Evolutionary conservation across 2,888 invertebrate species (phyloP).

Genomic region (Ferrisia virgata): DNA sequence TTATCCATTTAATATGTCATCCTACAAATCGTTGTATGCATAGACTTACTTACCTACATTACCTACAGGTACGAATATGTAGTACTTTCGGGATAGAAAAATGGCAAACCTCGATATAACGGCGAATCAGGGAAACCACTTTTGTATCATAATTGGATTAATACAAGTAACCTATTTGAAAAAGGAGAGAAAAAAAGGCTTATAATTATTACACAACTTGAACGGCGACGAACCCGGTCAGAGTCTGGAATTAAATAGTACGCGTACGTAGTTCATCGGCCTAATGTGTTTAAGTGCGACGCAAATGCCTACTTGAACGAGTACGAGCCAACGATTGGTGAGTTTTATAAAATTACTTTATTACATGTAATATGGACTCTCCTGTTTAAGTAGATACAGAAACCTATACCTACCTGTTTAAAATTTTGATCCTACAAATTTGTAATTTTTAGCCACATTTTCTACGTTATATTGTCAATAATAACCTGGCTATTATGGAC

Average conservation of each 20-base stretch:
- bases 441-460: too few relatives aligned
- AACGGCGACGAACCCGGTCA: background rate
- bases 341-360: background rate
- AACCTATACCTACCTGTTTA: too few relatives aligned
- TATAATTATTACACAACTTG: background rate
- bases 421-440: too few relatives aligned
- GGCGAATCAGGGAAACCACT: background rate
- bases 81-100: background rate
- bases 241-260: slow-evolving; percentile 18
- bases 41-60: too few relatives aligned
- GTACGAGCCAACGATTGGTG: background rate
- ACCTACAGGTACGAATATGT: too few relatives aligned
- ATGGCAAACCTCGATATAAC: background rate
- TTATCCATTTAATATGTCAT: too few relatives aligned
- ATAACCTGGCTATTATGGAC: too few relatives aligned
- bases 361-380: too few relatives aligned
- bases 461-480: too few relatives aligned
- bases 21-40: background rate
- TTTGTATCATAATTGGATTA: background rate
- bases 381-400: too few relatives aligned
- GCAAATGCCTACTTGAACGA: background rate
- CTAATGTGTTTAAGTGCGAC: background rate
- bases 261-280: background rate
- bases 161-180: slow-evolving; percentile 12
- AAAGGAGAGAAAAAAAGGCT: background rate